phyloP scores from a whole-genome alignment of 2,888 invertebrate genomes.

The Penaeus monodon region DNA sequence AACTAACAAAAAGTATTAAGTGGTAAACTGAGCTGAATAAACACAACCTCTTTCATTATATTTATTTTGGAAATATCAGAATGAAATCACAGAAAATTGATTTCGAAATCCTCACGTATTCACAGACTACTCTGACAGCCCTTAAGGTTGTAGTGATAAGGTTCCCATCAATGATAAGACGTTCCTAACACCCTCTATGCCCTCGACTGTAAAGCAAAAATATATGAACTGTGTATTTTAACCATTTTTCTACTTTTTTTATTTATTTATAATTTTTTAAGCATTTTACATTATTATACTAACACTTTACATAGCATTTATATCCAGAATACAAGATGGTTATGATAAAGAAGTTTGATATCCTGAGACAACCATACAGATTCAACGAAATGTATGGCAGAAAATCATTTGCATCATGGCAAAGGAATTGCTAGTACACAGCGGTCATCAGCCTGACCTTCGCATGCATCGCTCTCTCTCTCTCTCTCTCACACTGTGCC shows the following conservation, averaged over 20 bases:
- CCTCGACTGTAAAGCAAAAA: constrained; percentile 45
- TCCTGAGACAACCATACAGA: constrained; percentile 33
- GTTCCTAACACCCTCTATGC: constrained; percentile 37
- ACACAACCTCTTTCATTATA: constrained; percentile 23
- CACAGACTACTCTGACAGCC: constrained; percentile 27
- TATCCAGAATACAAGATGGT: constrained; percentile 48
- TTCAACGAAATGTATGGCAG: constrained; percentile 7
- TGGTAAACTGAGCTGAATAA: constrained; percentile 16
- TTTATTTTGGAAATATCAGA: not conserved
- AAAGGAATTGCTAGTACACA: too few species aligned
- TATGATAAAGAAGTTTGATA: constrained; percentile 39
- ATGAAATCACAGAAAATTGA: constrained; percentile 25
- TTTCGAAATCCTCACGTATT: not conserved
- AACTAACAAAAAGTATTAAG: not conserved
- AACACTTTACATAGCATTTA: constrained; percentile 42
- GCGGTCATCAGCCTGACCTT: not conserved
- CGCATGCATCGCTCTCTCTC: too few species aligned
- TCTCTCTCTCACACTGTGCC: too few species aligned
- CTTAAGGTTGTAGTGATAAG: constrained; percentile 7
- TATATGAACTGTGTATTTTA: constrained; percentile 18
- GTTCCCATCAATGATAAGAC: constrained; percentile 30
- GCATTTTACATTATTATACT: constrained; percentile 37
- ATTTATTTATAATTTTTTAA: constrained; percentile 45
- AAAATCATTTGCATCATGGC: too few species aligned
- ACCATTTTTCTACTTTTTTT: constrained; percentile 34